A percentile compares a stretch with the other conserved stretches of the same genome.
phyloP scores from a whole-genome alignment of 2,888 invertebrate genomes.

The Netelia inedita region DNA sequence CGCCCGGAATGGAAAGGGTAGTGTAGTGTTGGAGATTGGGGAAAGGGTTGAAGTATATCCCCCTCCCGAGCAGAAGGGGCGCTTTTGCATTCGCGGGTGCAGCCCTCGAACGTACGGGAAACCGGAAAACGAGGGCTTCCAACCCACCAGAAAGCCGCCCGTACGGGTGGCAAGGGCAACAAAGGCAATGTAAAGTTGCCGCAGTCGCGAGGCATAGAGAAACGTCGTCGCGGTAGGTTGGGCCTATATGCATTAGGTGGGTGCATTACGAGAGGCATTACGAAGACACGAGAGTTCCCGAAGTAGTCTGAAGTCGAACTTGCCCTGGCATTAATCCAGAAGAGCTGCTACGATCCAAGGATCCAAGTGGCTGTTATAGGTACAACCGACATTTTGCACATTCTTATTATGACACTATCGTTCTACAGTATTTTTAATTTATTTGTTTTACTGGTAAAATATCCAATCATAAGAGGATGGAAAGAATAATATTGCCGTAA shows the following conservation, averaged over 20 bases:
- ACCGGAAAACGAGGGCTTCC: slow-evolving; percentile 72
- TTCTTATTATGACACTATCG: no score
- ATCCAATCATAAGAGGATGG: not conserved
- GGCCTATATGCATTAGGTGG: no score
- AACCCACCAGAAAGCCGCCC: slow-evolving; percentile 29
- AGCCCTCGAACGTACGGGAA: slow-evolving; percentile 62
- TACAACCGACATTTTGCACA: no score
- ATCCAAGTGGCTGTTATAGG: no score
- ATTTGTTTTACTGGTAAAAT: no score
- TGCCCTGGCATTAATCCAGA: slow-evolving; percentile 82
- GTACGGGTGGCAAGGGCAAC: slow-evolving; percentile 53
- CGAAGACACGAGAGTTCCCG: not conserved
- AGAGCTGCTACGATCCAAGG: slow-evolving; percentile 71
- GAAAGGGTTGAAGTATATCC: not conserved
- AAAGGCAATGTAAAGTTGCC: slow-evolving; percentile 16
- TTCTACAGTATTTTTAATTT: no score
- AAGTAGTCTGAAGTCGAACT: not conserved
- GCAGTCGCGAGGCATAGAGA: slow-evolving; percentile 17
- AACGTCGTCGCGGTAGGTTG: slow-evolving; percentile 14
- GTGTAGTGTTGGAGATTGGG: not conserved
- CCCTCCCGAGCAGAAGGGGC: slow-evolving; percentile 22
- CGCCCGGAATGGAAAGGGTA: not conserved
- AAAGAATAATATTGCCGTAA: not conserved
- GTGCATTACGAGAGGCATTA: slow-evolving; percentile 8
- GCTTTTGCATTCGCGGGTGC: slow-evolving; percentile 72